phyloP scores from a whole-genome alignment of 2,113 vertebrate species.

The Colaptes auratus region DNA sequence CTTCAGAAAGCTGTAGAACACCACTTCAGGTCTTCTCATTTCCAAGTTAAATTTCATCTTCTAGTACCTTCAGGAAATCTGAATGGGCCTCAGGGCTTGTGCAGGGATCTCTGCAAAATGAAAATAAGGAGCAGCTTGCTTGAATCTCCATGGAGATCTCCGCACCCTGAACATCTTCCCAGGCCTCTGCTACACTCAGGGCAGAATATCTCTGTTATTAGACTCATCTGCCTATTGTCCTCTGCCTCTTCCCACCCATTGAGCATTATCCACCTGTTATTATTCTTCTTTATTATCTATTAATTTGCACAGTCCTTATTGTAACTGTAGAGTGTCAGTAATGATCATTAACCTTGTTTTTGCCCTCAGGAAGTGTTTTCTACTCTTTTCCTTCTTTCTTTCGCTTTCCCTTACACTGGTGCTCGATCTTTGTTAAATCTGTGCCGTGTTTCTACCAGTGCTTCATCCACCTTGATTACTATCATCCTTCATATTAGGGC shows the following conservation, averaged over 20 bases:
- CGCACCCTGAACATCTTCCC: not conserved
- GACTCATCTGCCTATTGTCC: not conserved
- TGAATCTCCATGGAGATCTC: conserved; percentile 32
- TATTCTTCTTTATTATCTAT: not conserved
- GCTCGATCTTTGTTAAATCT: not conserved
- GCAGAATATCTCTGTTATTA: not conserved
- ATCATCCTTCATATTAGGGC: not conserved
- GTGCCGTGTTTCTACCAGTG: not conserved
- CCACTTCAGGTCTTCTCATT: not conserved
- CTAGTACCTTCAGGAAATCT: not conserved
- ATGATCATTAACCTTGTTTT: conserved; percentile 1
- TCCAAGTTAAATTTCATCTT: not conserved
- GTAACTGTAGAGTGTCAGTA: not conserved
- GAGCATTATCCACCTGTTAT: not conserved
- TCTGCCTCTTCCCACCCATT: not conserved
- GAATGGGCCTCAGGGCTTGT: not conserved
- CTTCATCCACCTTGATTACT: not conserved
- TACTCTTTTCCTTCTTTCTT: not conserved
- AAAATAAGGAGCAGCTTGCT: not conserved
- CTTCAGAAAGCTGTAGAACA: not conserved
- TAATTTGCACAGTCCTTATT: not conserved
- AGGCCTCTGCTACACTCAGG: not conserved
- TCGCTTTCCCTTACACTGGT: not conserved
- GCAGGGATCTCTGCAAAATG: not conserved
- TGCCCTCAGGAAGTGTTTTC: not conserved